phyloP scores from a whole-genome alignment of 53 echinoderm and acorn worm species.

The Paelopatides confundens region DNA sequence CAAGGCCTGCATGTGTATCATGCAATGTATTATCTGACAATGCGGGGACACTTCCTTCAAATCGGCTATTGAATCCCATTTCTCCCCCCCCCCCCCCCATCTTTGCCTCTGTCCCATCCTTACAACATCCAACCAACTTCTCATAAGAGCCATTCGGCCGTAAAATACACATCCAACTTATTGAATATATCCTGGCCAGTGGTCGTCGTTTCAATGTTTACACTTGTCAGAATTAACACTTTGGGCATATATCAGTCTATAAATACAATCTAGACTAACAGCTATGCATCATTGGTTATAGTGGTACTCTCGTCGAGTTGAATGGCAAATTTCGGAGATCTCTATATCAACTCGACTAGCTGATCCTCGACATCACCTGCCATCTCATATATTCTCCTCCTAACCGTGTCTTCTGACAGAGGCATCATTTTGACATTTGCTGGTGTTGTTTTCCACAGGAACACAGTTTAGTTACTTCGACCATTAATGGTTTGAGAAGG shows the following conservation, averaged over 20 bases:
- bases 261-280: not conserved
- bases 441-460: not conserved
- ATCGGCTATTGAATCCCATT: not conserved
- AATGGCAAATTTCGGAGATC: not conserved
- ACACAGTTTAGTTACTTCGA: not conserved
- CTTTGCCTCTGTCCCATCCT: not conserved
- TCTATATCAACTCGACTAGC: not conserved
- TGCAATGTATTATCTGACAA: not conserved
- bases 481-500: not conserved
- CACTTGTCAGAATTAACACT: not conserved
- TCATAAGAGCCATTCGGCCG: not conserved
- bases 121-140: not conserved
- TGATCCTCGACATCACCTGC: not conserved
- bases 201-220: not conserved
- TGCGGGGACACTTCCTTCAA: not conserved
- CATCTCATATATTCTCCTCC: not conserved
- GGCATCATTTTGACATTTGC: not conserved
- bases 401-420: slow-evolving; percentile 1
- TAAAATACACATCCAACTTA: not conserved
- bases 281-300: not conserved
- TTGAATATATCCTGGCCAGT: not conserved
- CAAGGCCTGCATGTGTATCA: not conserved
- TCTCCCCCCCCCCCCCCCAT: not conserved
- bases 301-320: not conserved
- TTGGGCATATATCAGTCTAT: not conserved